These are phyloP conservation scores for Eugnorisma glareosa DNA, from an alignment of 2,888 invertebrate genomes.

Conservation along the genomic window DNA sequence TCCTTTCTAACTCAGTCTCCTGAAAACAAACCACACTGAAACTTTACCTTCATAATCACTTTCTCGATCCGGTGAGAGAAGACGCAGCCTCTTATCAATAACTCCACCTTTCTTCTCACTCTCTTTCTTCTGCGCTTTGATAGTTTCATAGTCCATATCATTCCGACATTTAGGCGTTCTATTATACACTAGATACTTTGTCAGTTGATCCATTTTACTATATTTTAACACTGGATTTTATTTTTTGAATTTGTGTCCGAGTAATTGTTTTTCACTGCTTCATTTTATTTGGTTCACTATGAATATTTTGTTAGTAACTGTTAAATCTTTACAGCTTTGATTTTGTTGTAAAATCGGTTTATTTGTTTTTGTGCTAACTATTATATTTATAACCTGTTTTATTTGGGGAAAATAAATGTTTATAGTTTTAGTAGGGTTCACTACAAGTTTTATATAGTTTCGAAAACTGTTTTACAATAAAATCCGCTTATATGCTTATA, in stretches of 20 bases:
- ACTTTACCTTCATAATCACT: slow-evolving; percentile 81
- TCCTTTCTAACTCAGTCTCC: not conserved
- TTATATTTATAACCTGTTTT: slow-evolving; percentile 15
- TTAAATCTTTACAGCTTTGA: slow-evolving; percentile 1
- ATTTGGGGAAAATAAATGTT: slow-evolving; percentile 10
- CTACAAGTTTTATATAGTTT: not conserved
- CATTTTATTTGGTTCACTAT: slow-evolving; percentile 13
- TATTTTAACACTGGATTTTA: slow-evolving; percentile 32
- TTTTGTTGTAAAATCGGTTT: slow-evolving; percentile 9
- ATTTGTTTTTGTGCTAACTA: not conserved
- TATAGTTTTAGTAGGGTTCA: slow-evolving; percentile 16
- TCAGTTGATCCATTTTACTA: slow-evolving; percentile 81
- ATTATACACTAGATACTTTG: slow-evolving; percentile 84
- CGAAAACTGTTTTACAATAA: not conserved
- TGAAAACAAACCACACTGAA: not conserved
- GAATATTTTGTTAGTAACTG: slow-evolving; percentile 19
- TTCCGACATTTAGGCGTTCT: slow-evolving; percentile 81
- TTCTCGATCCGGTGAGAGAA: slow-evolving; percentile 82
- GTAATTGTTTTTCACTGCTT: slow-evolving; percentile 26
- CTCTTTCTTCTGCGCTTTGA: slow-evolving; percentile 78
- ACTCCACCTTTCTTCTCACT: slow-evolving; percentile 65
- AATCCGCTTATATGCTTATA: not conserved
- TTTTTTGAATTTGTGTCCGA: slow-evolving; percentile 1
- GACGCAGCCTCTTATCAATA: slow-evolving; percentile 80
- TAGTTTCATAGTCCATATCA: slow-evolving; percentile 81